Percentiles rank a stretch among this genome's conserved stretches.
These are phyloP conservation scores for Pipistrellus pipistrellus DNA, from an alignment of 2,797 vertebrate genomes.

Conservation along the genomic window DNA sequence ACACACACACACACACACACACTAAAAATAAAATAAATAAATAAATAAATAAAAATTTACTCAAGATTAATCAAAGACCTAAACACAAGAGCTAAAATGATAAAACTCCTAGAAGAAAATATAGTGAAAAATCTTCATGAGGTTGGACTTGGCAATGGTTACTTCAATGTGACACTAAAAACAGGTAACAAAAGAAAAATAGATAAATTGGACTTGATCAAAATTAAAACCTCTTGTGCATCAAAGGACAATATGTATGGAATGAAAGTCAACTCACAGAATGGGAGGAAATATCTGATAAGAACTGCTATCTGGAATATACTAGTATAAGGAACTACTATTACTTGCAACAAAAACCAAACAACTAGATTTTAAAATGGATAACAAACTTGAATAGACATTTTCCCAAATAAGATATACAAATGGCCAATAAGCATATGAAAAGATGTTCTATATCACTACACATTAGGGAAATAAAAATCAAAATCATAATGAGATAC, in stretches of 20 bases:
- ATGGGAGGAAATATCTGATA: not conserved
- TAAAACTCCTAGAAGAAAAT: slow-evolving; percentile 8
- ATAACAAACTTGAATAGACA: not conserved
- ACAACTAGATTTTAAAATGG: not conserved
- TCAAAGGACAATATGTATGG: not conserved
- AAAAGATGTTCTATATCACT: not conserved
- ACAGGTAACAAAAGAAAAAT: not conserved
- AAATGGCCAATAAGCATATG: not conserved
- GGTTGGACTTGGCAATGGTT: not conserved
- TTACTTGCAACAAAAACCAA: not conserved
- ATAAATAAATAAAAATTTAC: not conserved
- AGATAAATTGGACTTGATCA: not conserved
- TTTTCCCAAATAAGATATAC: not conserved
- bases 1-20: too few species aligned
- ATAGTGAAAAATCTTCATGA: not conserved
- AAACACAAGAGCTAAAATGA: not conserved
- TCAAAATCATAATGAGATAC: not conserved
- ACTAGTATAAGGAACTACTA: not conserved
- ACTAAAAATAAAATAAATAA: too few species aligned
- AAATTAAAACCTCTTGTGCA: not conserved
- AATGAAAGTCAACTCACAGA: not conserved
- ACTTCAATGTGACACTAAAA: not conserved
- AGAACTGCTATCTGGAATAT: not conserved
- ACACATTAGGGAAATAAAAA: not conserved
- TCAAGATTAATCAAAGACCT: not conserved